A percentile compares a stretch with the other conserved stretches of the same genome.
phyloP scores from a whole-genome alignment of 2,113 vertebrate species.

The Amblyornis subalaris region DNA sequence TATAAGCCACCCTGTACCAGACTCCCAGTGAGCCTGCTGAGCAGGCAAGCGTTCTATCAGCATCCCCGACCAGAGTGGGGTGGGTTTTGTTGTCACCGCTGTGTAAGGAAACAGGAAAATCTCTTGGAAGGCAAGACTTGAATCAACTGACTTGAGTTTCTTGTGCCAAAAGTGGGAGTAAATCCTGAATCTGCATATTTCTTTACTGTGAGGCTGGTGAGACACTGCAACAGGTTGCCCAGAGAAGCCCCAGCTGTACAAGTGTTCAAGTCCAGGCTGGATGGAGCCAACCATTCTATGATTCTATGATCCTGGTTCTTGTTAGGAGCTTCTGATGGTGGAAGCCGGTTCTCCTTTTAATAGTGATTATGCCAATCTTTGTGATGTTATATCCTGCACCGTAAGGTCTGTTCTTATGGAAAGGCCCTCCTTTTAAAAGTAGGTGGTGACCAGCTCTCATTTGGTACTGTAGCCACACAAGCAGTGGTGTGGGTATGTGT shows the following conservation, averaged over 20 bases:
- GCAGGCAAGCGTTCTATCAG: background rate
- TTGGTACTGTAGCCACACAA: background rate
- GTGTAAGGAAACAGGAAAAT: too few species aligned
- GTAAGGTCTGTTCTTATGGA: background rate
- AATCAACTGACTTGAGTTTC: background rate
- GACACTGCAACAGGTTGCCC: background rate
- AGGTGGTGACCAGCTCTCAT: background rate
- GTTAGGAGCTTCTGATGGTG: background rate
- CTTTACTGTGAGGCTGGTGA: rapidly evolving
- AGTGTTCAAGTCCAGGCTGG: background rate
- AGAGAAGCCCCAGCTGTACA: background rate
- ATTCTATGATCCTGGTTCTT: background rate
- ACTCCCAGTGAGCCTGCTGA: background rate
- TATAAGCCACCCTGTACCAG: rapidly evolving
- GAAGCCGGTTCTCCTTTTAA: background rate
- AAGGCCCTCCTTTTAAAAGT: background rate
- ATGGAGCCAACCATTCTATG: too few species aligned
- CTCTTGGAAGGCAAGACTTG: too few species aligned
- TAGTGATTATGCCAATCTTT: background rate
- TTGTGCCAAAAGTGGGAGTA: background rate
- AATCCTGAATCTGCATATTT: background rate
- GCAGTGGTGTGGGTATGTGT: background rate
- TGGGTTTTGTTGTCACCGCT: too few species aligned
- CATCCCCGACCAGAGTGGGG: too few species aligned
- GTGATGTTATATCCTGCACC: background rate